Conservation (phyloP, 1,140 invertebrate species). For the Mamestra configurata region DNA sequence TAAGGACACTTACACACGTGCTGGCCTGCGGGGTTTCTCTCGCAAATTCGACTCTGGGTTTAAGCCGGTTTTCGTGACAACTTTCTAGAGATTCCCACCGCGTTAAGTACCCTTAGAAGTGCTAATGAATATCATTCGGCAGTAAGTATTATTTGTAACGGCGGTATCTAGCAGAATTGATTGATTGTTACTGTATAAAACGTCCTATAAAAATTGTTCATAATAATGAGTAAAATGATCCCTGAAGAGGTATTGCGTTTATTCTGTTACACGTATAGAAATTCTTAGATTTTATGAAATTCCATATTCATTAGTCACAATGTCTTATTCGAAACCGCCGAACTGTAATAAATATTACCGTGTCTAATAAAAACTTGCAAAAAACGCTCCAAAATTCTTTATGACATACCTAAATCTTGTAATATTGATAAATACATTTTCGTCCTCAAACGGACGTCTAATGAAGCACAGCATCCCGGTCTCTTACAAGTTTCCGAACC, state of each 20-base stretch:
- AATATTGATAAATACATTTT: conserved; percentile 32
- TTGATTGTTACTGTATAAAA: not conserved
- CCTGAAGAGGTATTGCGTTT: too few relatives aligned
- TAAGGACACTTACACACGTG: conserved; percentile 43
- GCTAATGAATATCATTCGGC: conserved; percentile 74
- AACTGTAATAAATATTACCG: not conserved
- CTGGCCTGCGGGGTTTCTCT: conserved; percentile 61
- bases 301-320: not conserved
- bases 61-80: conserved; percentile 75
- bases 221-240: too few relatives aligned
- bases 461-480: conserved; percentile 24
- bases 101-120: conserved; percentile 72
- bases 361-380: not conserved
- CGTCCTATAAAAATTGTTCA: too few relatives aligned
- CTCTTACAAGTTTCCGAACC: conserved; percentile 19
- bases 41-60: conserved; percentile 62
- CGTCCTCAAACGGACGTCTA: conserved; percentile 21
- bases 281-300: not conserved
- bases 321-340: not conserved
- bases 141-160: conserved; percentile 29
- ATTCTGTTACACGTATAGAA: not conserved
- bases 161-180: not conserved
- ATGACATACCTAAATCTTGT: conserved; percentile 21
- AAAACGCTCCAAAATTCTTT: not conserved
- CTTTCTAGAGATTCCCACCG: conserved; percentile 78